Percentiles rank a stretch among this genome's conserved stretches.
phyloP scores from a whole-genome alignment of 2,888 invertebrate genomes.

The Mesodorylaimus sp. region DNA sequence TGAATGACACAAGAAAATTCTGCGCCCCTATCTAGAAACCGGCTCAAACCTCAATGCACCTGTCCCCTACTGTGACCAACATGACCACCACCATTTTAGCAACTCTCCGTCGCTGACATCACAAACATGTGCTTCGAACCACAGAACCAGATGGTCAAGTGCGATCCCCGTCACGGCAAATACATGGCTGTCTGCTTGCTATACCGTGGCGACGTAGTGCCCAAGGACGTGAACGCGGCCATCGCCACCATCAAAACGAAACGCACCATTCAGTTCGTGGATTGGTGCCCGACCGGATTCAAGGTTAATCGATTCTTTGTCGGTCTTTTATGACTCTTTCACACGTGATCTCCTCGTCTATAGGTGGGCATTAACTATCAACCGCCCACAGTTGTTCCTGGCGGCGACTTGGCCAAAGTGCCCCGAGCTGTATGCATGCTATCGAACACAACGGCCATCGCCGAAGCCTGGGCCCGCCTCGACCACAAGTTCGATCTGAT shows the following conservation, averaged over 20 bases:
- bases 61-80: too few species aligned
- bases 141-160: constrained; percentile 45
- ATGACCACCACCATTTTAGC: too few species aligned
- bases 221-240: constrained; percentile 31
- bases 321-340: too few species aligned
- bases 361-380: constrained; percentile 44
- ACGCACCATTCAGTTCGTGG: constrained; percentile 48
- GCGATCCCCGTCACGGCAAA: constrained; percentile 32
- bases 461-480: constrained; percentile 38
- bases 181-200: constrained; percentile 36
- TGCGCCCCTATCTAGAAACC: too few species aligned
- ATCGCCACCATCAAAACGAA: constrained; percentile 29
- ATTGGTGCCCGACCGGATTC: constrained; percentile 64
- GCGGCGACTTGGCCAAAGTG: constrained; percentile 55
- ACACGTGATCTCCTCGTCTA: constrained; percentile 5
- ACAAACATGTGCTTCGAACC: constrained; percentile 69
- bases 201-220: constrained; percentile 32
- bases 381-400: constrained; percentile 64
- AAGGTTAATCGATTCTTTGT: constrained; percentile 43
- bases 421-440: constrained; percentile 37
- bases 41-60: too few species aligned
- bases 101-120: constrained; percentile 62
- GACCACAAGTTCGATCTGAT: constrained; percentile 46
- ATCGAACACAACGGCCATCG: constrained; percentile 37
- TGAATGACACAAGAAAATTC: too few species aligned